Conservation (phyloP, 2,888 invertebrate species). For the Lepidonotus clava region DNA sequence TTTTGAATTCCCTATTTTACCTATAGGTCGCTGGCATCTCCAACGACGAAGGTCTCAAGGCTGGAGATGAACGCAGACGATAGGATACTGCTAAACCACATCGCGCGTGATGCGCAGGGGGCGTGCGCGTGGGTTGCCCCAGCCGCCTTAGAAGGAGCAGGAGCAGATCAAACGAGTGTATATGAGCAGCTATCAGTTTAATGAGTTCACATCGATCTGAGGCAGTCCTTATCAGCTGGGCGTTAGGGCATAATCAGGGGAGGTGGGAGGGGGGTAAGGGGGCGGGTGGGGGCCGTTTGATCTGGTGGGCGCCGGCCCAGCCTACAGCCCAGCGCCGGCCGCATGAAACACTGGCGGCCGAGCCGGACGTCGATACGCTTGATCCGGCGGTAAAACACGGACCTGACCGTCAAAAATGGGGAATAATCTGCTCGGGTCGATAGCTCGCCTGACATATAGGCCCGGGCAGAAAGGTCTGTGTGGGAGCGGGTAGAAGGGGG, state of each 20-base stretch:
- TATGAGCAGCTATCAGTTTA: slow-evolving; percentile 53
- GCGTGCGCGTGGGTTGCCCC: too few relatives aligned
- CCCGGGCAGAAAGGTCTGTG: neutral
- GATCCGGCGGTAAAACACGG: slow-evolving; percentile 48
- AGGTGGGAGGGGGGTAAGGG: neutral
- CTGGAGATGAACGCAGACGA: too few relatives aligned
- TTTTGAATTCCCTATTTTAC: too few relatives aligned
- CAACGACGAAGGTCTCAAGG: too few relatives aligned
- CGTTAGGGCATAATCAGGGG: slow-evolving; percentile 37
- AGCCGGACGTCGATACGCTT: slow-evolving; percentile 45
- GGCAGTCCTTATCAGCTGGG: slow-evolving; percentile 35
- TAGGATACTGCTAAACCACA: too few relatives aligned
- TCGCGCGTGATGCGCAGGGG: too few relatives aligned
- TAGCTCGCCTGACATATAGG: slow-evolving; percentile 28
- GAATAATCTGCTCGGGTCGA: slow-evolving; percentile 27
- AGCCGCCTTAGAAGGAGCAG: too few relatives aligned
- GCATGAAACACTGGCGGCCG: neutral
- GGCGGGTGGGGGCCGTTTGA: slow-evolving; percentile 9
- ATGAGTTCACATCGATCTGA: slow-evolving; percentile 53
- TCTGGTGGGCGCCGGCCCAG: neutral
- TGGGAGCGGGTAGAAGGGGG: neutral
- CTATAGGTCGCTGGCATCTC: too few relatives aligned
- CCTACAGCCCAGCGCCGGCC: neutral
- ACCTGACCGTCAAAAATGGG: slow-evolving; percentile 35
- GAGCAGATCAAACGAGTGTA: slow-evolving; percentile 41